Base-by-base conservation (phyloP, 1,140 invertebrate species). In the Sitophilus oryzae region DNA sequence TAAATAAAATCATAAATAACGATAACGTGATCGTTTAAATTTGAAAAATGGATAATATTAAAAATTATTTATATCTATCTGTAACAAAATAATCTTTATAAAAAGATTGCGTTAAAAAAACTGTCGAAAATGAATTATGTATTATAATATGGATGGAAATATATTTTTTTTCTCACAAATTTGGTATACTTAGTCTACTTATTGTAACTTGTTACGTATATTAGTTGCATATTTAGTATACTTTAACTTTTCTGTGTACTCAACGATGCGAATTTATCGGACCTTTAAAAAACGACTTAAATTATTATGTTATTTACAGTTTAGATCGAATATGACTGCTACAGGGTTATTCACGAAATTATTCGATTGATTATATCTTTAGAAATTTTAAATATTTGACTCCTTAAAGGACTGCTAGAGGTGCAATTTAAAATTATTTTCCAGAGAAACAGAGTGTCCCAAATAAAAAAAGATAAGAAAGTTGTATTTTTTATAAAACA, bases 141-240 rank as follows among this genome's bases (percentile, higher is more conserved):
- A 52, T 47, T 11, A 58, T 40, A 23, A 58, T 51, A 56, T 66
- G 65, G 63, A 66, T 66, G 62, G 66, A 67, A 66, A 67, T 60
- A 55, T 66, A 51, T 56, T 37, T 44, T 52, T 49, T 61, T 58
- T n/a, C n/a, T n/a, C 30, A 34, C 51, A 19, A 15, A 30, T 42
- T 30, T 42, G 20, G 47, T 23, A 56, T 40, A 30, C 45, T 52
- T 62, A 58, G 55, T 56, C 56, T 69, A 68, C 62, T 67, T 69
- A 68, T 69, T 70, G 67, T 69, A 66, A 57, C 51, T 65, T 64
- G 57, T 70, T 69, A 70, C 68, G 68, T 70, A 70, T 70, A 70
- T 69, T 50, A 60, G 67, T 70, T 70, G 48, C 67, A 64, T 58
- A 42, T 57, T 6, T 69, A 65, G 68, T 69, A 69, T 69, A 69